Base-by-base conservation (phyloP, 2,888 invertebrate species). In the Amphiduros pacificus region DNA sequence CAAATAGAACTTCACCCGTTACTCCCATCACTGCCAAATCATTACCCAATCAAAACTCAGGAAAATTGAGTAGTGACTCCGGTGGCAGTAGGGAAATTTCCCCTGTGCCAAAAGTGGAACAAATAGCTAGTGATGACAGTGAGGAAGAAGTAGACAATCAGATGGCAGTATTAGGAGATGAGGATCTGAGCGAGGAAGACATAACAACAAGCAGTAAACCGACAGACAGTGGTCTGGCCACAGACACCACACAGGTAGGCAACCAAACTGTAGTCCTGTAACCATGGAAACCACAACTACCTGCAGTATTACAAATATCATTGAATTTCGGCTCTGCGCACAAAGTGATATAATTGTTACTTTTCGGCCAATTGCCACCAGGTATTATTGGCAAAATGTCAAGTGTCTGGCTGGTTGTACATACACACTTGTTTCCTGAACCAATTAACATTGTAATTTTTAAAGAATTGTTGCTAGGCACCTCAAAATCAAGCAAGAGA, bases 171-270 rank as follows among this genome's bases (percentile, higher is more conserved):
- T 26, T 58, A 24, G 57, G 40, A 11, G 62, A 56, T 24, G 48
- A 44, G 14, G 62, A 62, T 28, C 36, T 52, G 11, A 52, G 53
- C 32, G 62, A 62, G 32, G 55, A 22, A 1, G 60, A 60, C 20
- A 50, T 50, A 11, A 50, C 31, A n/a, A 32, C 50, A n/a, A 58
- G 49, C 32, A 58, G 58, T 24, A 44, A 48, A 11, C 61, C 50
- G 20, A 59, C 59, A 1, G 58, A 58, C 36, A 58, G 58, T 31
- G 58, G 58, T 14, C 22, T 58, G 1, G 58, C 58, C 3, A 58
- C 58, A 1, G 58, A 58, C 50, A 58, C 58, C 2, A 58, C 58
- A 5, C 58, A 58, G 50, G 58, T 58, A n/a, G 31, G 40, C 22
- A 9, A 26, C 26, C 11, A 11, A n/a, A n/a, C n/a, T n/a, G n/a